Evolutionary conservation across 2,113 vertebrate species (phyloP).

Genomic region (Thinocorus orbignyianus): DNA sequence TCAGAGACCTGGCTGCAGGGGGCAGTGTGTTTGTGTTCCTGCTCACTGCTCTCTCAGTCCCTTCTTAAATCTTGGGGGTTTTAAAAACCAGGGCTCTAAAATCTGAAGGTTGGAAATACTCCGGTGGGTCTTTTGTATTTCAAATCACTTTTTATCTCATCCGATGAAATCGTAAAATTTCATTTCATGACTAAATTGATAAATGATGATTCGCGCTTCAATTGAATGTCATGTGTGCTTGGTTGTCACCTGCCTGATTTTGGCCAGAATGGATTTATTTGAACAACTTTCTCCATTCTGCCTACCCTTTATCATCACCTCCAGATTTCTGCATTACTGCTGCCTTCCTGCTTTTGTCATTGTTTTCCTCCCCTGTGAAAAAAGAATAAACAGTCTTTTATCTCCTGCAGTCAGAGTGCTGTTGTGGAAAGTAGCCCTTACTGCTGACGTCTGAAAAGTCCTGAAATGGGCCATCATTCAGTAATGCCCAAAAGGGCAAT

Average conservation of each 20-base stretch:
- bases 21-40: background rate
- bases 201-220: background rate
- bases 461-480: conserved; percentile 4
- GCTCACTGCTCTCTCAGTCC: background rate
- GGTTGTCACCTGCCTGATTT: background rate
- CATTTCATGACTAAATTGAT: background rate
- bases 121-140: background rate
- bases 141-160: background rate
- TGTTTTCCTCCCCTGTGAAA: conserved; percentile 24
- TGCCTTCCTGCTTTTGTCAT: conserved; percentile 61
- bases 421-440: conserved; percentile 39
- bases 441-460: conserved; percentile 11
- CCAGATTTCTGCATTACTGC: conserved; percentile 26
- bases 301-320: background rate
- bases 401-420: conserved; percentile 27
- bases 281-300: conserved; percentile 19
- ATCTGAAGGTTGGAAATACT: background rate
- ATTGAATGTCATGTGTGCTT: background rate
- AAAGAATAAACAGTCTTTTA: conserved; percentile 40
- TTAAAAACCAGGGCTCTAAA: too few relatives aligned
- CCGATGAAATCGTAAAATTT: background rate
- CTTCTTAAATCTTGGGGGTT: background rate
- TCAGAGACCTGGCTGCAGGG: background rate
- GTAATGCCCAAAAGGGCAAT: conserved; percentile 1
- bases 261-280: background rate